Percentiles rank a stretch among this genome's conserved stretches.
phyloP scores from a whole-genome alignment of 2,888 invertebrate genomes.

The Chydorus sphaericus region DNA sequence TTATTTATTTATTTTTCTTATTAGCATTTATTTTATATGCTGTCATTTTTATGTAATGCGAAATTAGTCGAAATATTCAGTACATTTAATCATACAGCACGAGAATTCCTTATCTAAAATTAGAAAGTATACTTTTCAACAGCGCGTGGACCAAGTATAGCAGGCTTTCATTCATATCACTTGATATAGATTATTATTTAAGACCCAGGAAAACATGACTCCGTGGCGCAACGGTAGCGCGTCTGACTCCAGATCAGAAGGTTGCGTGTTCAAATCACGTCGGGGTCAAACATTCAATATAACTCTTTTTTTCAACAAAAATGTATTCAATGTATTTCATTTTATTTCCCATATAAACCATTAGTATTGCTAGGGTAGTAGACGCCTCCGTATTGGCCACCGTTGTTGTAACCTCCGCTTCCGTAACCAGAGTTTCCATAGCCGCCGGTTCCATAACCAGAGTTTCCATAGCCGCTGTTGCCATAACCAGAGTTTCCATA shows the following conservation, averaged over 20 bases:
- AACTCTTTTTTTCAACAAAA: neutral
- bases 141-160: no score
- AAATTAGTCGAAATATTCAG: no score
- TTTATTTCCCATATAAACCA: neutral
- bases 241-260: conserved; percentile 97
- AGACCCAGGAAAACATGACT: no score
- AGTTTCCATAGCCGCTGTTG: neutral
- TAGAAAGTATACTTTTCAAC: no score
- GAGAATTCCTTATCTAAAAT: no score
- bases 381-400: neutral
- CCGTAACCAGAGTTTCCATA: neutral
- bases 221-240: conserved; percentile 96
- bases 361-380: neutral
- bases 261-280: conserved; percentile 96
- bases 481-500: neutral
- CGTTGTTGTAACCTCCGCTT: neutral
- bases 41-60: no score
- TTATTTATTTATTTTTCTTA: no score
- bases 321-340: neutral
- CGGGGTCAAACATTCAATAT: conserved; percentile 49
- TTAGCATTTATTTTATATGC: no score
- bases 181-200: no score
- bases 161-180: no score
- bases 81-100: no score
- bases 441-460: neutral